Percentiles rank a stretch among this genome's conserved stretches.
Evolutionary conservation across 1,140 invertebrate genomes (phyloP).

Genomic region (Protaetia brevitarsis): DNA sequence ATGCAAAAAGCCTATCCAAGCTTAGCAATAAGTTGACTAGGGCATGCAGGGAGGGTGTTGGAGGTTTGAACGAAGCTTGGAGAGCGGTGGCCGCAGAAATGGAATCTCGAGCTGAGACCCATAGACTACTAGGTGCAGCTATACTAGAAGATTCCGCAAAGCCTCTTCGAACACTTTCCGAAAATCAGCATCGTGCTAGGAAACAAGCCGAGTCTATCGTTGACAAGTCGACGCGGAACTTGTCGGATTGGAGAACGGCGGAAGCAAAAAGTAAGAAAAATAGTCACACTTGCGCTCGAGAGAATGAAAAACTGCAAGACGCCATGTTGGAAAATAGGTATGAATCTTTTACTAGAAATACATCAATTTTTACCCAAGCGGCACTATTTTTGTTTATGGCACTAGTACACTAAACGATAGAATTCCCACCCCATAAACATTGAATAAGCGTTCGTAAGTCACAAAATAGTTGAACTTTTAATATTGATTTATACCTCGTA

Average conservation of each 20-base stretch:
- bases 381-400: no score
- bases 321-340: conserved; percentile 42
- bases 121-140: conserved; percentile 67
- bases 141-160: conserved; percentile 88
- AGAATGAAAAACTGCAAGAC: conserved; percentile 86
- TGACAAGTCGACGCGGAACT: conserved; percentile 75
- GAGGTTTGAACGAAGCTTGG: conserved; percentile 84
- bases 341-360: neutral
- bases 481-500: no score
- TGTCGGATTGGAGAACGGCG: conserved; percentile 78
- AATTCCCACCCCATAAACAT: no score
- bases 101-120: conserved; percentile 85
- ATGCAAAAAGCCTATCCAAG: conserved; percentile 86
- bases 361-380: no score
- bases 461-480: no score
- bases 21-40: conserved; percentile 82
- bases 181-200: conserved; percentile 72
- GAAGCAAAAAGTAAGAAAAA: conserved; percentile 86
- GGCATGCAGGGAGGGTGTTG: conserved; percentile 73
- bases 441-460: no score
- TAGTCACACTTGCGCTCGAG: conserved; percentile 75
- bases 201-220: conserved; percentile 79
- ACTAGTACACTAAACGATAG: no score
- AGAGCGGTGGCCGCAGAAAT: conserved; percentile 86
- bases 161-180: conserved; percentile 68